Evolutionary conservation across 2,888 invertebrate species (phyloP).

Genomic region (Caenorhabditis virilis): DNA sequence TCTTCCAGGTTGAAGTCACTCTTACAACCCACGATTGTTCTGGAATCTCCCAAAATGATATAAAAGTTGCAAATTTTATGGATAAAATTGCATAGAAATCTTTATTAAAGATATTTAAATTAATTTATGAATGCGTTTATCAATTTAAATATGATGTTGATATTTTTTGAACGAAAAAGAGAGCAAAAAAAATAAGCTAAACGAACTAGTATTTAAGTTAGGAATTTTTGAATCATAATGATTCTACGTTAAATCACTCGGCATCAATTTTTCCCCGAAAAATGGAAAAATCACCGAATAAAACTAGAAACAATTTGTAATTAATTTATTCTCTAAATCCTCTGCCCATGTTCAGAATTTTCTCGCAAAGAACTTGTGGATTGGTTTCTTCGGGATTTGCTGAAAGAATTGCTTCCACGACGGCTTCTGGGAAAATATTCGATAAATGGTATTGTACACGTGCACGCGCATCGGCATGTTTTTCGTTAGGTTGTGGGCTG

Average conservation of each 20-base stretch:
- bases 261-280: constrained; percentile 3
- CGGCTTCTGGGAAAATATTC: constrained; percentile 80
- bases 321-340: too few species aligned
- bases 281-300: background rate
- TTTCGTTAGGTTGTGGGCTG: constrained; percentile 13
- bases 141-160: too few species aligned
- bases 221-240: constrained; percentile 36
- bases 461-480: constrained; percentile 21
- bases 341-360: constrained; percentile 47
- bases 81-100: constrained; percentile 52
- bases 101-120: too few species aligned
- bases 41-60: constrained; percentile 43
- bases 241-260: constrained; percentile 32
- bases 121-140: too few species aligned
- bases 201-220: background rate
- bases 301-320: constrained; percentile 2
- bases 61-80: constrained; percentile 67
- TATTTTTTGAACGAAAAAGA: too few species aligned
- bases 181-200: constrained; percentile 11
- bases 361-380: constrained; percentile 83
- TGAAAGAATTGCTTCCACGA: constrained; percentile 76
- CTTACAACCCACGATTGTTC: constrained; percentile 74
- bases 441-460: constrained; percentile 82
- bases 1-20: constrained; percentile 47
- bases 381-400: constrained; percentile 86